Base-by-base conservation (phyloP, 1,140 invertebrate species). In the Muscidifurax raptorellus region DNA sequence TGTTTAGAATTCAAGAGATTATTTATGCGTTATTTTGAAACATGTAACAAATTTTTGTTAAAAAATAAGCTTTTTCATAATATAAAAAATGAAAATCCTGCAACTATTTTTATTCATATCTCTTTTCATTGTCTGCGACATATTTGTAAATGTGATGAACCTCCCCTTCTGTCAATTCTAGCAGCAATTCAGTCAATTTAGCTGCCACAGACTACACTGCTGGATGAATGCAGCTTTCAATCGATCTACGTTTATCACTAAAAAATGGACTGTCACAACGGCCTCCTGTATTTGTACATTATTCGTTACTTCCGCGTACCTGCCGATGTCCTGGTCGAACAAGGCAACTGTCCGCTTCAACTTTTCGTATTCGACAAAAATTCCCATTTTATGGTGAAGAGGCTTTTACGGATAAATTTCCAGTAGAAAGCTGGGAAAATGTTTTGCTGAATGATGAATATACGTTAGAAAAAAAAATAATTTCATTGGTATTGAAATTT, bases 191-290 rank as follows among this genome's bases (percentile, higher is more conserved):
- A 1, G 95, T 95, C 79, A 98, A 94, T 86, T 96, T 95, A 95
- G 93, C 92, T 98, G 96, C 97, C 97, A 98, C 84, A 95, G 93
- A 15, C 95, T 92, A 88, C 97, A 98, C 90, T 97, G 96, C 28
- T 95, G 94, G 81, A 97, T 94, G 59, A 98, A 96, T 4, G 95
- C 94, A 84, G 95, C 95, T 91, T 98, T 98, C 69, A 98, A 89
- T 82, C 95, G 93, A 83, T 95, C 94, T 71, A 95, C 96, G 90
- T 97, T 97, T 36, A 98, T 91, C 40, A 96, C 93, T n/a, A 97
- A 93, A 92, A 98, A 98, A 89, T 97, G 95, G 1, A 98, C 95
- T 90, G 93, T 94, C 79, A 95, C 94, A 10, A 96, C 94, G 22
- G 96, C 96, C 88, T 97, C 97, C 89, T 96, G 95, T 80, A 95